A percentile compares a stretch with the other conserved stretches of the same genome.
Conservation (phyloP, 2,797 vertebrate genomes). For the Anguilla marmorata region DNA sequence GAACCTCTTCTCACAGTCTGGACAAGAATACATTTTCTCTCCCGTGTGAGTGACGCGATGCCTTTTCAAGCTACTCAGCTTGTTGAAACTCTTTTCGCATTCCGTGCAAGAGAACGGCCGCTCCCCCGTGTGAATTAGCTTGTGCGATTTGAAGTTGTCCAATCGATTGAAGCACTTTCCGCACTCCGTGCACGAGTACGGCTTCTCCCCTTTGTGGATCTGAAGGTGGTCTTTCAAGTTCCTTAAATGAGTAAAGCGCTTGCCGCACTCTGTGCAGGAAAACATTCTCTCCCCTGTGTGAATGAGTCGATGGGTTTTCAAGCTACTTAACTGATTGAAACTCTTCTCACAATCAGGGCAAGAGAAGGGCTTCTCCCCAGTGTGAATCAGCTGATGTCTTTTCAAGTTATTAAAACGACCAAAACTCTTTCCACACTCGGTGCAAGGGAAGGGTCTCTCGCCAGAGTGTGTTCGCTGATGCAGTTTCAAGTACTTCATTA, state of each 20-base stretch:
- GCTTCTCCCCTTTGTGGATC: conserved; percentile 8
- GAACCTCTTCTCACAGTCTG: conserved; percentile 38
- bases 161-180: background rate
- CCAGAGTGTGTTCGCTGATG: conserved; percentile 15
- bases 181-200: background rate
- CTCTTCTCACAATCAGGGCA: conserved; percentile 18
- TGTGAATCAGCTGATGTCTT: conserved; percentile 22
- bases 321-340: conserved; percentile 20
- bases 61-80: conserved; percentile 13
- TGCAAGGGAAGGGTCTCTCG: conserved; percentile 5
- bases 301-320: conserved; percentile 16
- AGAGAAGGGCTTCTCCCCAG: conserved; percentile 12
- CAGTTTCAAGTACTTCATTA: background rate
- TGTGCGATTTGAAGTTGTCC: conserved; percentile 32
- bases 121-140: conserved; percentile 22
- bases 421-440: conserved; percentile 21
- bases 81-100: conserved; percentile 37
- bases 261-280: conserved; percentile 17
- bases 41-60: conserved; percentile 36
- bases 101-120: conserved; percentile 35
- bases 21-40: conserved; percentile 23
- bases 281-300: conserved; percentile 23
- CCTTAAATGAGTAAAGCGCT: conserved; percentile 19
- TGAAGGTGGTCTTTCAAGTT: conserved; percentile 17
- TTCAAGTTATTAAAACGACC: conserved; percentile 20